Percentiles rank a stretch among this genome's conserved stretches.
These are phyloP conservation scores for Dendroctonus valens DNA, from an alignment of 1,140 invertebrate genomes.

Conservation along the genomic window DNA sequence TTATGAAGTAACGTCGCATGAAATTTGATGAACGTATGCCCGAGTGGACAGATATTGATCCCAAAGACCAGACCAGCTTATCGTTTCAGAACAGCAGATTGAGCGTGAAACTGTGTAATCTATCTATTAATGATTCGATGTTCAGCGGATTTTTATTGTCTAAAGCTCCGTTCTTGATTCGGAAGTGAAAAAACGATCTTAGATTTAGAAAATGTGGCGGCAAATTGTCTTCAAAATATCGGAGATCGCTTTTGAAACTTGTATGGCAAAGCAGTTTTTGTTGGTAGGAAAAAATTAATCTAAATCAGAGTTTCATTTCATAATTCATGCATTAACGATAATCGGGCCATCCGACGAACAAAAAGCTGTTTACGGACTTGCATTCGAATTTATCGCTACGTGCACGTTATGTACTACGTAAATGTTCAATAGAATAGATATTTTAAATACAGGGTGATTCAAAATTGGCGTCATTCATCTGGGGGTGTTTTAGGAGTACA, in stretches of 20 bases:
- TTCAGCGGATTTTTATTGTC: neutral
- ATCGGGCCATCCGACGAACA: too few species aligned
- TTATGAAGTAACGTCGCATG: constrained; percentile 50
- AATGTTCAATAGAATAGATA: too few species aligned
- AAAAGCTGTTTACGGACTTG: too few species aligned
- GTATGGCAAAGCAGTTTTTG: neutral
- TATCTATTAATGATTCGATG: constrained; percentile 2
- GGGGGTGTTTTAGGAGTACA: too few species aligned
- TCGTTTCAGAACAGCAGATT: neutral
- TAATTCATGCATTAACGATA: too few species aligned
- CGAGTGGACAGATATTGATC: constrained; percentile 35
- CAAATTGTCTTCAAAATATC: neutral
- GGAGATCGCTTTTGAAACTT: neutral
- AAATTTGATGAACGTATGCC: constrained; percentile 47
- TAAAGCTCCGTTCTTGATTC: neutral
- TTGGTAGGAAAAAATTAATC: too few species aligned
- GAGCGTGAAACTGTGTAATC: constrained; percentile 1
- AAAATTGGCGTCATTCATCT: too few species aligned
- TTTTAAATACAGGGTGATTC: too few species aligned
- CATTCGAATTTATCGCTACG: too few species aligned
- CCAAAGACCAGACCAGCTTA: neutral
- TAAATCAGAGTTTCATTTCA: too few species aligned
- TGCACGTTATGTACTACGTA: too few species aligned
- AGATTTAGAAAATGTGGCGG: constrained; percentile 1
- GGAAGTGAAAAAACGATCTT: neutral